Conservation (phyloP, 1,140 invertebrate species). For the Drosophila azteca region DNA sequence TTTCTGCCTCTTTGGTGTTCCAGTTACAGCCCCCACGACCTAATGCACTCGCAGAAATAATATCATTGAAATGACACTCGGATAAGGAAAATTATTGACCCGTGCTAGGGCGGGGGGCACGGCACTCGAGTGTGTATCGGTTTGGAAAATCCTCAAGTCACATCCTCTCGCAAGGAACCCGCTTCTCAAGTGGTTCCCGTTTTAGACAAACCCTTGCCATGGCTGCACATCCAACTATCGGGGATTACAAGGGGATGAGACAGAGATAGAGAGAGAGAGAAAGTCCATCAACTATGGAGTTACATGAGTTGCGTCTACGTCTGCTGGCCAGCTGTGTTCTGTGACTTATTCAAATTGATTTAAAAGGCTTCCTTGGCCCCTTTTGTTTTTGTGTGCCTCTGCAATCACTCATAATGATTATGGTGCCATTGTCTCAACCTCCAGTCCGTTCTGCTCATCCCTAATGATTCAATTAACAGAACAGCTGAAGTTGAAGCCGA, state of each 20-base stretch:
- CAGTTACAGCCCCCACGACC: conserved; percentile 32
- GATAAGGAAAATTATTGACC: conserved; percentile 43
- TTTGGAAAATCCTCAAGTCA: conserved; percentile 55
- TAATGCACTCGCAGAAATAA: conserved; percentile 43
- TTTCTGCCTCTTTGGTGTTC: too few relatives aligned
- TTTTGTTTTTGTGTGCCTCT: conserved; percentile 35
- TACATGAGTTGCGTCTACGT: conserved; percentile 34
- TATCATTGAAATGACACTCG: conserved; percentile 26
- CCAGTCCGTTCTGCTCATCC: conserved; percentile 19
- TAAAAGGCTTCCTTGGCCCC: conserved; percentile 3
- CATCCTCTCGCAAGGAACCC: conserved; percentile 32
- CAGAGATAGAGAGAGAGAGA: neutral
- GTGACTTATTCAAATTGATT: conserved; percentile 55
- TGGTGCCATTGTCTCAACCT: conserved; percentile 56
- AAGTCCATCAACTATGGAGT: conserved; percentile 38
- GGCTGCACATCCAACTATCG: conserved; percentile 10
- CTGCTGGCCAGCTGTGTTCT: conserved; percentile 44
- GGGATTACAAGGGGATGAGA: conserved; percentile 52
- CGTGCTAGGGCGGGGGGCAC: conserved; percentile 39
- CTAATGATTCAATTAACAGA: conserved; percentile 61
- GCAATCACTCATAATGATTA: conserved; percentile 67
- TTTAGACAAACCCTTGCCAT: conserved; percentile 38
- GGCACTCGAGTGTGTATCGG: conserved; percentile 53
- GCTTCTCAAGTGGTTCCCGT: conserved; percentile 45
- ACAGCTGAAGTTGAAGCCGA: conserved; percentile 26